These are phyloP conservation scores for Rotaria socialis DNA, from an alignment of 2,888 invertebrate genomes.

Conservation along the genomic window DNA sequence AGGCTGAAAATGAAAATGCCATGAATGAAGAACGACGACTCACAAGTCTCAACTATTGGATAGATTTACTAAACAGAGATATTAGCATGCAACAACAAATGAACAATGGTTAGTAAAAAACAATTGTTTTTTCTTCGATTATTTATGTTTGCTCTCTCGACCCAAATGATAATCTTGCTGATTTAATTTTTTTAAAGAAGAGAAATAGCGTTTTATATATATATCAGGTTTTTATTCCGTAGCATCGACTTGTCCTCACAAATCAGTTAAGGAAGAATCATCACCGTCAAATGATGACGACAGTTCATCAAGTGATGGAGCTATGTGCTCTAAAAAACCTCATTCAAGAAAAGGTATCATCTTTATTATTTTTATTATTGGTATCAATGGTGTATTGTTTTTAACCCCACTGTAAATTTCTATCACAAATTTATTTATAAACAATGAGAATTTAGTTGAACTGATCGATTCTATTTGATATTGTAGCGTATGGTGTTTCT, in stretches of 20 bases:
- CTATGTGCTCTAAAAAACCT: not conserved
- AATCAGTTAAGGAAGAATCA: not conserved
- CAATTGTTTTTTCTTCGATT: not conserved
- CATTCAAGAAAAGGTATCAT: not conserved
- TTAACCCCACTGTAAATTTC: not conserved
- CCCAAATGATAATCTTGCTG: too few species aligned
- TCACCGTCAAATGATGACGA: not conserved
- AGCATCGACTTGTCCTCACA: not conserved
- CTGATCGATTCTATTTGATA: not conserved
- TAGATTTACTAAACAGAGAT: constrained; percentile 18
- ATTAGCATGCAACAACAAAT: not conserved
- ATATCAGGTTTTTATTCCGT: not conserved
- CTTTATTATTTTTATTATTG: not conserved
- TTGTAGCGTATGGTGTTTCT: not conserved
- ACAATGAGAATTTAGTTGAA: too few species aligned
- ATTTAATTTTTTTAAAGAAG: not conserved
- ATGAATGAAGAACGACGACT: constrained; percentile 40
- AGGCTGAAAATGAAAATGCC: constrained; percentile 39
- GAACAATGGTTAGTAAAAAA: not conserved
- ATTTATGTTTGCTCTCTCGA: not conserved
- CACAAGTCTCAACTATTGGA: constrained; percentile 33
- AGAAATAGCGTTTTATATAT: not conserved
- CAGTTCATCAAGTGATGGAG: not conserved
- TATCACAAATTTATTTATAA: too few species aligned
- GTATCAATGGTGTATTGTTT: not conserved